phyloP scores from a whole-genome alignment of 2,113 vertebrate genomes.

The Pangasianodon gigas region DNA sequence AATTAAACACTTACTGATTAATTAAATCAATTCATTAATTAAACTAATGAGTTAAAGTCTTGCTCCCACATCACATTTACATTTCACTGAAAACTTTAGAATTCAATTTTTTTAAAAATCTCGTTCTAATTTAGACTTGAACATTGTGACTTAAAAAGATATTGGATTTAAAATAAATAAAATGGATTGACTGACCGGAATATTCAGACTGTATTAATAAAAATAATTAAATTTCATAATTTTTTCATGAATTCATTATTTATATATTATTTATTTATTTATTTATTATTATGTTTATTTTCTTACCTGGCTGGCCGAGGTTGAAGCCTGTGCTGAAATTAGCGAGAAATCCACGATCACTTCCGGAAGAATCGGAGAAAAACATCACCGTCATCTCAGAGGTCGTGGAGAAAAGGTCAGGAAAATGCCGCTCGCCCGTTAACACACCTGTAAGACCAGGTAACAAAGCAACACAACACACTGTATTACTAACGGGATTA shows the following conservation, averaged over 20 bases:
- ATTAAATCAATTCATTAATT: not conserved
- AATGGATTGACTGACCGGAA: not conserved
- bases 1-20: not conserved
- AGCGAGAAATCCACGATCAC: conserved; percentile 80
- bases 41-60: too few relatives aligned
- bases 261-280: too few relatives aligned
- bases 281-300: not conserved
- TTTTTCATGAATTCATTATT: not conserved
- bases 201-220: not conserved
- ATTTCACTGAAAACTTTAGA: not conserved
- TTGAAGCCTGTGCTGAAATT: conserved; percentile 85
- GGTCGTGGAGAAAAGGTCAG: conserved; percentile 84
- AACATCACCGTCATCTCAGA: conserved; percentile 83
- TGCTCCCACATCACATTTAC: not conserved
- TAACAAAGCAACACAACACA: not conserved
- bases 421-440: conserved; percentile 74
- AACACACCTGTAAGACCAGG: conserved; percentile 75
- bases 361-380: conserved; percentile 48
- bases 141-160: not conserved
- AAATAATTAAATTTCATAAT: not conserved
- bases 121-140: not conserved
- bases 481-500: too few relatives aligned
- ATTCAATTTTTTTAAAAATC: too few relatives aligned
- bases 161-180: not conserved
- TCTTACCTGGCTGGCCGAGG: conserved; percentile 77